Conservation (phyloP, 2,888 invertebrate species). For the Deilephila elpenor region DNA sequence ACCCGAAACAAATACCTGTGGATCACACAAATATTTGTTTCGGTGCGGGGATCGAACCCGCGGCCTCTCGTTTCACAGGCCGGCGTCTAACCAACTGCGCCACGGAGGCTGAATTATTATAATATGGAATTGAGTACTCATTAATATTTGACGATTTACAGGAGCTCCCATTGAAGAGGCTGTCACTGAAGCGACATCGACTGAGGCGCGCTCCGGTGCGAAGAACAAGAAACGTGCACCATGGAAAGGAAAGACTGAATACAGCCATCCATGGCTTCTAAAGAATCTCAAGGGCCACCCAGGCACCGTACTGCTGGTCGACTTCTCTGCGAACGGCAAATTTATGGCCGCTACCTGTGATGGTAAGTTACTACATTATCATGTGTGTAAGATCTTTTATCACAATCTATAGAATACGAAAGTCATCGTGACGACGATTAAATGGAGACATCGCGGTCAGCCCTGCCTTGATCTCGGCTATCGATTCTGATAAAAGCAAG, state of each 20-base stretch:
- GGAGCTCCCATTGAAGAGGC: conserved; percentile 66
- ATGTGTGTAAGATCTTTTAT: conserved; percentile 11
- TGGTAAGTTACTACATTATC: conserved; percentile 85
- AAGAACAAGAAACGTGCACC: conserved; percentile 82
- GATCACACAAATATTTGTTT: no score
- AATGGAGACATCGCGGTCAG: conserved; percentile 6
- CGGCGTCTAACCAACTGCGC: no score
- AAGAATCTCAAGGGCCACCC: conserved; percentile 93
- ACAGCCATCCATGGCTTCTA: conserved; percentile 91
- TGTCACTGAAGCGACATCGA: conserved; percentile 58
- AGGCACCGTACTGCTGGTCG: conserved; percentile 89
- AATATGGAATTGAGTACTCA: no score
- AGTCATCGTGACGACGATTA: not conserved
- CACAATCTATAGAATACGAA: not conserved
- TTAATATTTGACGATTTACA: conserved; percentile 46
- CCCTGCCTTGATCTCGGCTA: conserved; percentile 11
- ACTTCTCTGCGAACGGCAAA: conserved; percentile 94
- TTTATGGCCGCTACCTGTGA: conserved; percentile 93
- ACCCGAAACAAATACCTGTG: no score
- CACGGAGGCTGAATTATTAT: no score
- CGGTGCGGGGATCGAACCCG: no score
- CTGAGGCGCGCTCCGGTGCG: conserved; percentile 63
- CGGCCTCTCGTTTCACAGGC: no score
- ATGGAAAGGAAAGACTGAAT: conserved; percentile 80
- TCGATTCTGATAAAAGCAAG: conserved; percentile 6